These are phyloP conservation scores for Calyptomena viridis DNA, from an alignment of 2,113 vertebrate genomes.

Conservation along the genomic window DNA sequence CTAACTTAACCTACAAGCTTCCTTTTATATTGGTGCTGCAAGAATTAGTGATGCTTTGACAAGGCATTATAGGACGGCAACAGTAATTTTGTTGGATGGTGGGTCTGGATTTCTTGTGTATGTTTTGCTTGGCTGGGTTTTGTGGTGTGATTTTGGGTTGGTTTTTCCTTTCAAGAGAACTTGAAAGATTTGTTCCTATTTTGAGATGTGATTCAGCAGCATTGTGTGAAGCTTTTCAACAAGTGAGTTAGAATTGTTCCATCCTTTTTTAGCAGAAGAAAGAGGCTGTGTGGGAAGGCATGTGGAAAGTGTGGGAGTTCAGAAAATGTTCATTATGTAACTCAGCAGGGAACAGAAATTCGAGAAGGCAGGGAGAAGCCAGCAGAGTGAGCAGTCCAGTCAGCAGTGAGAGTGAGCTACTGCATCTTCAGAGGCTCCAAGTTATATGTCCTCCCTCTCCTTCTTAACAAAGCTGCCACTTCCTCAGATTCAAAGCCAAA, in stretches of 20 bases:
- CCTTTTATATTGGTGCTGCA: neutral
- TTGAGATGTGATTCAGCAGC: neutral
- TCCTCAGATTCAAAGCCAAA: neutral
- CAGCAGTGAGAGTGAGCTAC: neutral
- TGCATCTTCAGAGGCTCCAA: neutral
- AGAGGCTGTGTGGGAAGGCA: conserved; percentile 31
- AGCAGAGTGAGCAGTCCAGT: conserved; percentile 30
- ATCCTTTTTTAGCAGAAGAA: conserved; percentile 35
- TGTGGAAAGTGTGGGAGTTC: conserved; percentile 40
- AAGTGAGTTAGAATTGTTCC: neutral
- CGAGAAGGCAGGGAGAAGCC: neutral
- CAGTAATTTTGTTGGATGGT: too few relatives aligned
- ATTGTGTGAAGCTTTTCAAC: neutral
- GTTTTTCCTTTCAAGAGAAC: neutral
- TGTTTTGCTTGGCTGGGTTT: neutral
- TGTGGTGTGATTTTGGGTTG: neutral
- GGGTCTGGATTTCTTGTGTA: rapidly evolving
- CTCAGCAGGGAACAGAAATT: conserved; percentile 4
- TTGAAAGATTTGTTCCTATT: neutral
- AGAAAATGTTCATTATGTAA: conserved; percentile 35
- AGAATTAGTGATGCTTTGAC: neutral
- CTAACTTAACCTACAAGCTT: neutral
- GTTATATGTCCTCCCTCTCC: neutral
- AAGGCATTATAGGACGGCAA: too few relatives aligned
- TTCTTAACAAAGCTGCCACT: neutral